A percentile compares a stretch with the other conserved stretches of the same genome.
phyloP scores from a whole-genome alignment of 2,113 vertebrate genomes.

The Lontra canadensis region DNA sequence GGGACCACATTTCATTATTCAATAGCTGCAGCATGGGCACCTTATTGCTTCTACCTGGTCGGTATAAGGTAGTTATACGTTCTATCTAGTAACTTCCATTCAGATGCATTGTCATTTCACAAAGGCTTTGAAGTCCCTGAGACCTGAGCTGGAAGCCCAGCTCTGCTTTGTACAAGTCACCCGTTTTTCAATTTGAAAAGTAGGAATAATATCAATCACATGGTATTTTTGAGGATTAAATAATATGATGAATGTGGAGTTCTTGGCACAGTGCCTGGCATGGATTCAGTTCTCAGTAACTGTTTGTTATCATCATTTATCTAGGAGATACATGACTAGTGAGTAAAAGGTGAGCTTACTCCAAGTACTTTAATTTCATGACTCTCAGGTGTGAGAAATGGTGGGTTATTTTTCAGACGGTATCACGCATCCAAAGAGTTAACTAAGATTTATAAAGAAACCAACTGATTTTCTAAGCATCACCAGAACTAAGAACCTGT shows the following conservation, averaged over 20 bases:
- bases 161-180: background rate
- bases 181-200: background rate
- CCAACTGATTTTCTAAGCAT: background rate
- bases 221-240: background rate
- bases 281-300: background rate
- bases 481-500: background rate
- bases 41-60: conserved; percentile 19
- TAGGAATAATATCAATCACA: background rate
- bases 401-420: background rate
- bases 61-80: background rate
- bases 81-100: background rate
- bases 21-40: background rate
- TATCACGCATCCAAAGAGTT: background rate
- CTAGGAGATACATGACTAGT: background rate
- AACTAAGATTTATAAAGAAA: background rate
- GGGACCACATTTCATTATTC: conserved; percentile 59
- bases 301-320: background rate
- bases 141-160: background rate
- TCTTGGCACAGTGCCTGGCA: background rate
- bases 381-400: background rate
- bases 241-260: background rate
- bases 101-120: background rate
- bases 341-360: background rate
- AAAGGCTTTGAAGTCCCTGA: conserved; percentile 1
- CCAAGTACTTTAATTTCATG: background rate